Evolutionary conservation across 2,113 vertebrate genomes (phyloP), one percentile per base, ranked within the genome.

Genomic region (Pseudorhombus dupliciocellatus): DNA sequence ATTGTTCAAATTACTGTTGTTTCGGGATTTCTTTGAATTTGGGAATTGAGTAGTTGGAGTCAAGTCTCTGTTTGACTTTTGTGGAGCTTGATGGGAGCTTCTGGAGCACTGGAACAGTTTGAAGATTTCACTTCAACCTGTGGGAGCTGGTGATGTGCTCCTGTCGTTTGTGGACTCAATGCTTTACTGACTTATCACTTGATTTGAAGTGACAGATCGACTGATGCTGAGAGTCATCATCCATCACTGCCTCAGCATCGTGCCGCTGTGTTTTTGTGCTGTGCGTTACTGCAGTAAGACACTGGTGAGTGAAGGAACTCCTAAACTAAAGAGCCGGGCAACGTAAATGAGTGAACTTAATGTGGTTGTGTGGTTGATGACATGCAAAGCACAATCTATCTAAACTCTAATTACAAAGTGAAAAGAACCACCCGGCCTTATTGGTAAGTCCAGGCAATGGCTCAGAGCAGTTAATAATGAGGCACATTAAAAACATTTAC

Each of bases 11-110:
- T 20, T 50, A 21, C 20, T 50, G 46, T 50, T 20, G 46, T 21
- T 37, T 37, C 4, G 34, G 34, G 34, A 37, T 3, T 0, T 37
- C 34, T 9, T 12, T 2, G 31, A 34, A 34, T 10, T 2, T 34
- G 8, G 31, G 31, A 69, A 34, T n/a, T 56, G 55, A 53, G 37
- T 20, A 70, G 31, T 51, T 20, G 28, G 52, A 70, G 69, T 66
- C 61, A 46, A 34, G 51, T 21, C 11, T 52, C 57, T 52, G 44
- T 1, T 25, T n/a, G 5, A 15, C 8, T 22, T 28, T 4, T 44
- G 26, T 28, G 26, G 26, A 24, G 28, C 21, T 26, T 5, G 21
- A 48, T 8, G 21, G 5, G 18, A 7, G 20, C 21, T 50, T 65
- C 1, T 20, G 57, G 2, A 16, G 3, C 1, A 34, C 51, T 51